phyloP scores from a whole-genome alignment of 1,140 invertebrate genomes.

The Trissolcus basalis region DNA sequence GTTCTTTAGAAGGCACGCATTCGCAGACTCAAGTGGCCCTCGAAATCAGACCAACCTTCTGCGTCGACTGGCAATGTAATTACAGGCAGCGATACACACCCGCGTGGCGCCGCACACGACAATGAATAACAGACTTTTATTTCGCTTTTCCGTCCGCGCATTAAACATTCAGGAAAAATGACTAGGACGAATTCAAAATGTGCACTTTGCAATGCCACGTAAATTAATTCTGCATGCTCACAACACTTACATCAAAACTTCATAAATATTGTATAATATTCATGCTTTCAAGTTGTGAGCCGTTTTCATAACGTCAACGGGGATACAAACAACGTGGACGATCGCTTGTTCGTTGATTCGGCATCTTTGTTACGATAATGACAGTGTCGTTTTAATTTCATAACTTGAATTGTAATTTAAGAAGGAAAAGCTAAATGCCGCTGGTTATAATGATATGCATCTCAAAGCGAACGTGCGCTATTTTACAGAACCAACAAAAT shows the following conservation, averaged over 20 bases:
- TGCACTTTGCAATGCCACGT: slow-evolving; percentile 7
- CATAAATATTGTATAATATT: slow-evolving; percentile 8
- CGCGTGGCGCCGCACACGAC: slow-evolving; percentile 29
- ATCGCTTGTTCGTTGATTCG: too few species aligned
- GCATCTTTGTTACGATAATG: too few species aligned
- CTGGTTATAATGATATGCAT: too few species aligned
- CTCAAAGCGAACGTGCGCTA: neutral
- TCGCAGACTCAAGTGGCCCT: slow-evolving; percentile 48
- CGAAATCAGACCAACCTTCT: slow-evolving; percentile 37
- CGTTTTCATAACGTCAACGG: too few species aligned
- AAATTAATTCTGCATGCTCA: slow-evolving; percentile 14
- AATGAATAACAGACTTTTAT: slow-evolving; percentile 50
- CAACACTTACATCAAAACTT: slow-evolving; percentile 18
- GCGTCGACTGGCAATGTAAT: slow-evolving; percentile 43
- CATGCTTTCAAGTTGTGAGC: too few species aligned
- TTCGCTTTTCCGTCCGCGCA: slow-evolving; percentile 13
- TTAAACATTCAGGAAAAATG: slow-evolving; percentile 24
- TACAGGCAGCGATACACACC: slow-evolving; percentile 33
- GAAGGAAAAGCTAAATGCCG: too few species aligned
- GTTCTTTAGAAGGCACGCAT: slow-evolving; percentile 55
- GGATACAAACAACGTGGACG: too few species aligned
- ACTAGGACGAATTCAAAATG: slow-evolving; percentile 1
- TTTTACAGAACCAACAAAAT: neutral
- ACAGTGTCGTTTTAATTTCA: too few species aligned
- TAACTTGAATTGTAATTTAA: too few species aligned